Conservation (phyloP, 2,888 invertebrate species). For the Epinotia bilunana region DNA sequence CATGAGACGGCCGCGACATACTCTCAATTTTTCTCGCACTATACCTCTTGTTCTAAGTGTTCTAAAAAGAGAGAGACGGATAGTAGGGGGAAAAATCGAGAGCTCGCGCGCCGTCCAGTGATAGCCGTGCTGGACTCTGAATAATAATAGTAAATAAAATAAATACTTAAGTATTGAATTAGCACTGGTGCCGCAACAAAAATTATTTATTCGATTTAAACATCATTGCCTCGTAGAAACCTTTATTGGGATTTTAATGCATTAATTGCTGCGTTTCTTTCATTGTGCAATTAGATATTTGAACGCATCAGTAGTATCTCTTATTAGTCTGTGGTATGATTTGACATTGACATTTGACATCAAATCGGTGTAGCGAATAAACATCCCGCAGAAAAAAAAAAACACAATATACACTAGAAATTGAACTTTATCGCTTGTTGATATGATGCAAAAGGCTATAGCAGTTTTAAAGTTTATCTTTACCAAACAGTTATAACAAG, state of each 20-base stretch:
- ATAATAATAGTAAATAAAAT: no score
- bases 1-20: no score
- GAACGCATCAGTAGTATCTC: conserved; percentile 35
- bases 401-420: not conserved
- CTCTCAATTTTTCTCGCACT: no score
- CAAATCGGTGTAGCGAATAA: not conserved
- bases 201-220: not conserved
- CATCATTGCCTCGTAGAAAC: no score
- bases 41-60: no score
- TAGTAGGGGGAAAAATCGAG: no score
- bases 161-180: not conserved
- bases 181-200: not conserved
- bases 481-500: no score
- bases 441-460: not conserved
- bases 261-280: no score
- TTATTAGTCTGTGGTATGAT: no score
- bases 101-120: no score
- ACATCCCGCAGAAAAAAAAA: not conserved
- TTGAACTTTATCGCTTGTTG: not conserved
- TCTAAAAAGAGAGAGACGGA: no score
- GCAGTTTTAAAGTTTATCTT: not conserved
- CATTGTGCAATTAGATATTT: not conserved
- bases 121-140: no score
- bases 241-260: not conserved
- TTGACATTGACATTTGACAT: conserved; percentile 19